Conservation (phyloP, 2,113 vertebrate genomes). For the Pimephales promelas region DNA sequence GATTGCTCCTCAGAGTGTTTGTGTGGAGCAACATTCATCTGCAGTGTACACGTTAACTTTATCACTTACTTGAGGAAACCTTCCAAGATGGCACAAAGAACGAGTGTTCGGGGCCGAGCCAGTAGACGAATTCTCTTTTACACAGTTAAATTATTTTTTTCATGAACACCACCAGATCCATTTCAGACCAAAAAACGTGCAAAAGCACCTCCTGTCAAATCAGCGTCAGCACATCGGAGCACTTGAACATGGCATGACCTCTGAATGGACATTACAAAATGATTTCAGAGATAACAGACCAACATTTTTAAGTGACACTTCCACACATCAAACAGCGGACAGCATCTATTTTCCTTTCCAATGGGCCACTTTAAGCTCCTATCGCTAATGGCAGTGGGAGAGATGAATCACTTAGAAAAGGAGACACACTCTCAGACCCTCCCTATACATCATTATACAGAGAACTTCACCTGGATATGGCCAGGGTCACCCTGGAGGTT, state of each 20-base stretch:
- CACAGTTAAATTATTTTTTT: background rate
- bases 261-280: background rate
- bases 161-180: background rate
- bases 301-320: constrained; percentile 46
- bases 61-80: constrained; percentile 49
- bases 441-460: constrained; percentile 54
- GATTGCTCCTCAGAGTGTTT: constrained; percentile 48
- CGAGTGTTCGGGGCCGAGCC: background rate
- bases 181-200: background rate
- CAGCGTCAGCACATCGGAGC: background rate
- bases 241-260: constrained; percentile 10
- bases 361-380: constrained; percentile 18
- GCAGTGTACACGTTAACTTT: constrained; percentile 42
- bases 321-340: constrained; percentile 26
- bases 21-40: constrained; percentile 51
- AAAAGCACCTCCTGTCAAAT: constrained; percentile 25
- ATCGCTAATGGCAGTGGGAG: constrained; percentile 30
- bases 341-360: constrained; percentile 35
- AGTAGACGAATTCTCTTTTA: background rate
- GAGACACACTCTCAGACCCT: constrained; percentile 41
- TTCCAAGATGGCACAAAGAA: constrained; percentile 4
- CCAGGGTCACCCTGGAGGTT: constrained; percentile 54
- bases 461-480: constrained; percentile 56
- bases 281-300: constrained; percentile 30
- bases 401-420: constrained; percentile 46